Base-by-base conservation (phyloP, 2,113 vertebrate genomes). In the Cercopithecus mona region DNA sequence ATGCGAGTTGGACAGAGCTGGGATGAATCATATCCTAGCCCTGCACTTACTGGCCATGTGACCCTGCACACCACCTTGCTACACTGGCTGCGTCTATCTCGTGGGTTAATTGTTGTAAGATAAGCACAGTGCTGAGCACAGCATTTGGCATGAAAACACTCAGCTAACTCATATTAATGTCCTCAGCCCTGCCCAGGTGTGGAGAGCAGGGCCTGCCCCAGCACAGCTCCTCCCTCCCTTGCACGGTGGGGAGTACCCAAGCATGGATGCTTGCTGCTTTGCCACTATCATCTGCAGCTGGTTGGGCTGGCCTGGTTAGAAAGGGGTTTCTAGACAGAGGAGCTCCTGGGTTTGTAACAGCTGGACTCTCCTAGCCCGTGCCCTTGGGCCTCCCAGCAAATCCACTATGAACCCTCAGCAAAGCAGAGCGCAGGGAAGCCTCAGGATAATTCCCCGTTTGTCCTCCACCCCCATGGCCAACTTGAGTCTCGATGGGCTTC, bases 161-260 rank as follows among this genome's bases (percentile, higher is more conserved):
- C 48, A 17, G 32, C 80, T 70, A 84, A 93, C 30, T 27, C 75
- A 22, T n/a, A 40, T 13, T 52, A 70, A 17, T 72, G 43, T 68
- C 52, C 57, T 22, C 50, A 32, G 18, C 12, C 20, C 38, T 68
- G 59, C 79, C 78, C n/a, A 38, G 66, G 45, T 16, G 2, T 59
- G 57, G 27, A 79, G n/a, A 70, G 8, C 38, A 25, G 70, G 30
- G 4, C 66, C 35, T 27, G 9, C 22, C 20, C 48, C 27, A 8
- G 66, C 52, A 10, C 4, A 1, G 13, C 35, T 90, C 10, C 48
- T 80, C 48, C 48, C 5, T 52, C 45, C 81, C n/a, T 35, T 52
- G 38, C 17, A 57, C 0, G 0, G 43, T 3, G 4, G 14, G 9
- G 22, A 81, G 64, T 10, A 11, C 45, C 8, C 0, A 3, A 32